Conservation (phyloP, 2,888 invertebrate species). For the Pterobdella sp. region DNA sequence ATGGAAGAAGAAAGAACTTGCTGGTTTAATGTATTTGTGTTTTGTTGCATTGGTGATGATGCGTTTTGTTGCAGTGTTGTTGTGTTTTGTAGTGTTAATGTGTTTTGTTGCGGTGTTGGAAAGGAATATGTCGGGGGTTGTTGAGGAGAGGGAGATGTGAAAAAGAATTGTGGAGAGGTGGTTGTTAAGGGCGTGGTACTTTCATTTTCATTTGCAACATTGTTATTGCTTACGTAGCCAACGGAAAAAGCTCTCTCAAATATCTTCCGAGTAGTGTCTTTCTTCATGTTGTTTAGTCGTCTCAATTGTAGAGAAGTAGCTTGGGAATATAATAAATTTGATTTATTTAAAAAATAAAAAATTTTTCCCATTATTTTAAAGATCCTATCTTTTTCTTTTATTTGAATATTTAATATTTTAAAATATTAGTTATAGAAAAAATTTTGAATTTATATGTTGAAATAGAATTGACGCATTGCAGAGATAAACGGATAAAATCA, state of each 20-base stretch:
- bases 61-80: not conserved
- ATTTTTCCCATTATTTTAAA: not conserved
- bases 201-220: not conserved
- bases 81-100: not conserved
- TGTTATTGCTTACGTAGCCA: not conserved
- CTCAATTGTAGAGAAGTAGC: not conserved
- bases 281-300: not conserved
- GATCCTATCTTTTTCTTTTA: not conserved
- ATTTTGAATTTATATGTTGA: too few species aligned
- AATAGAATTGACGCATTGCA: too few species aligned
- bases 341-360: not conserved
- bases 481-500: too few species aligned
- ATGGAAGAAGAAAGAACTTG: not conserved
- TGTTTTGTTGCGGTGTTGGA: not conserved
- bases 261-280: not conserved
- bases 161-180: not conserved
- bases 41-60: too few species aligned
- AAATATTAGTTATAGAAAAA: too few species aligned
- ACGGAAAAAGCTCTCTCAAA: slow-evolving; percentile 4
- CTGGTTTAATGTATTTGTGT: not conserved
- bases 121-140: not conserved
- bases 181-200: not conserved
- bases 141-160: slow-evolving; percentile 1
- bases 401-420: too few species aligned
- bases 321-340: not conserved